Evolutionary conservation across 2,797 vertebrate species (phyloP), one percentile per base, ranked within the genome.

Genomic region (Myripristis jacobus): DNA sequence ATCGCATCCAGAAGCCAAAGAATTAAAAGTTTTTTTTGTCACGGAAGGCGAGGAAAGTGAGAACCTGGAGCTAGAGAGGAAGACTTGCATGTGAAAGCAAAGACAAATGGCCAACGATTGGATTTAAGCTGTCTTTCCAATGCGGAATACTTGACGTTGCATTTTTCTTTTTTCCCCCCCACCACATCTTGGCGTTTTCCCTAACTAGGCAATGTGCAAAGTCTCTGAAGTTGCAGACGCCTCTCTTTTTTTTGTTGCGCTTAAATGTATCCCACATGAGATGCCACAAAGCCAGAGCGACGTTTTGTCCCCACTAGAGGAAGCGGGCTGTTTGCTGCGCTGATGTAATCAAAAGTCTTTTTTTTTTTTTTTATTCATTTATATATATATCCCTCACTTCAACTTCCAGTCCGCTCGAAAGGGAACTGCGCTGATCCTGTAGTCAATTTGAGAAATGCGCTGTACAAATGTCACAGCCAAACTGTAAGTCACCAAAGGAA

Each of bases 11-110:
- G n/a, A 25, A 47, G 38, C 41, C 4, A 6, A 31, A 25, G 44
- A 65, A 57, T n/a, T 21, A 66, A 60, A 85, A 85, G n/a, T n/a
- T n/a, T n/a, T 79, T 87, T 83, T 71, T 59, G 4, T 48, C 22
- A 29, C 34, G 27, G 25, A 19, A 61, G 41, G 29, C 8, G 15
- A 5, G 22, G n/a, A 27, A 47, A 31, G 15, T 55, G 29, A 41
- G 12, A 41, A 13, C 0, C 3, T 41, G 12, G 38, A 15, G 38
- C 38, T 15, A 16, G 13, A 41, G 3, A 41, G 3, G 15, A 4
- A 12, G 38, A 41, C 38, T 10, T 38, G 12, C 34, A 3, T 3
- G 38, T 12, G 1, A 41, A 41, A 41, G 4, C 13, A 41, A 41
- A 41, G 13, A 6, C 21, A 13, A 24, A 51, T 2, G 21, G 10